phyloP scores from a whole-genome alignment of 1,140 invertebrate genomes.

The Mamestra configurata region DNA sequence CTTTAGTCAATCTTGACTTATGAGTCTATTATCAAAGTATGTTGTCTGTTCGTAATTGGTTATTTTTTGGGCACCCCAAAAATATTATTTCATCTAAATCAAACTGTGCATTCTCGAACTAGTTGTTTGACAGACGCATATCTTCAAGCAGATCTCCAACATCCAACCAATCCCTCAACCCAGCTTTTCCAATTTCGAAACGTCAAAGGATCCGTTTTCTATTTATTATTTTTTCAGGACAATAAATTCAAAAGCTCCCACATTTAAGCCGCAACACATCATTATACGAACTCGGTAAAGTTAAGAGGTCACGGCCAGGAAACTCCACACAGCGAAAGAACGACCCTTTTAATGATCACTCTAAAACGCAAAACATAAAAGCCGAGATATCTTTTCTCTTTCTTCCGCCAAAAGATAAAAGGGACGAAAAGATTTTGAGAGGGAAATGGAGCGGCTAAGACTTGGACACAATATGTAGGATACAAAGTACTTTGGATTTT shows the following conservation, averaged over 20 bases:
- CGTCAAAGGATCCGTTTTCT: too few relatives aligned
- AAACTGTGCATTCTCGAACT: too few relatives aligned
- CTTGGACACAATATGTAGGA: conserved; percentile 14
- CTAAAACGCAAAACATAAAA: conserved; percentile 42
- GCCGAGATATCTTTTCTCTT: conserved; percentile 35
- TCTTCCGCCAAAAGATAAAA: conserved; percentile 23
- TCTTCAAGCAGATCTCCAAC: too few relatives aligned
- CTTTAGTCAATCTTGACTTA: too few relatives aligned
- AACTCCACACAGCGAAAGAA: conserved; percentile 17
- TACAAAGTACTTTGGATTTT: not conserved
- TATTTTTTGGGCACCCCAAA: too few relatives aligned
- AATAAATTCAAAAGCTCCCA: not conserved
- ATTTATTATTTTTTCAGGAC: not conserved
- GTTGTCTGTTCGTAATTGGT: too few relatives aligned
- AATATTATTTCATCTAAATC: too few relatives aligned
- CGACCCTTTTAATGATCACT: conserved; percentile 48
- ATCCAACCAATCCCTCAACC: too few relatives aligned
- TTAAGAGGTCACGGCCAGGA: conserved; percentile 38
- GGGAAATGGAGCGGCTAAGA: conserved; percentile 37
- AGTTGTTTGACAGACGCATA: too few relatives aligned
- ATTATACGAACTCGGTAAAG: conserved; percentile 21
- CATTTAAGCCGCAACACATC: not conserved
- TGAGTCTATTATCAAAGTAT: too few relatives aligned
- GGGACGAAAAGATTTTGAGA: conserved; percentile 34
- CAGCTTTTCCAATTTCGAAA: too few relatives aligned